phyloP scores from a whole-genome alignment of 2,888 invertebrate species.

The Protonemura montana region DNA sequence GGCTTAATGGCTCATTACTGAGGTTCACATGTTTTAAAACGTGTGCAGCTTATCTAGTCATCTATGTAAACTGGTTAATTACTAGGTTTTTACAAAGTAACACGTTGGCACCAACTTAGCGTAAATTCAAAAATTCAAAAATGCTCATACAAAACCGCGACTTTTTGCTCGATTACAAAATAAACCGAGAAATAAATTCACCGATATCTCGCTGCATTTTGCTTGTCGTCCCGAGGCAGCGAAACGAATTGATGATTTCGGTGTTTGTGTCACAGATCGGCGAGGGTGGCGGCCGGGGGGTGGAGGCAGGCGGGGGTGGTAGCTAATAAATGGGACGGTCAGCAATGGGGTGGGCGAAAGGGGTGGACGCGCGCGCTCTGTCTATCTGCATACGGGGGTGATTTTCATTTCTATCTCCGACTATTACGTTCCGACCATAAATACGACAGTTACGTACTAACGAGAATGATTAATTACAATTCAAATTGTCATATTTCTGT shows the following conservation, averaged over 20 bases:
- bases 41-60: no score
- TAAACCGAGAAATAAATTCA: not conserved
- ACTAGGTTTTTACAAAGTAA: no score
- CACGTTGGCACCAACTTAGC: no score
- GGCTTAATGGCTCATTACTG: no score
- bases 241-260: conserved; percentile 22
- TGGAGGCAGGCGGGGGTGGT: not conserved
- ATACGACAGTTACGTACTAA: conserved; percentile 28
- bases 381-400: conserved; percentile 17
- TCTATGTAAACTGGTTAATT: no score
- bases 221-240: conserved; percentile 8
- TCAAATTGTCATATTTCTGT: conserved; percentile 37
- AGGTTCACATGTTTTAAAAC: no score
- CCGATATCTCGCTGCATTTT: conserved; percentile 17
- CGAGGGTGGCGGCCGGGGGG: not conserved
- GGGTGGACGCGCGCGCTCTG: not conserved
- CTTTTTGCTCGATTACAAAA: not conserved
- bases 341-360: not conserved
- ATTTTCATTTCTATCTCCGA: conserved; percentile 35
- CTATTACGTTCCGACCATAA: conserved; percentile 37
- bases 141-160: not conserved
- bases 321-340: not conserved
- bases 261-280: not conserved
- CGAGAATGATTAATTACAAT: conserved; percentile 28
- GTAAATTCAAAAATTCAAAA: no score